A percentile compares a stretch with the other conserved stretches of the same genome.
phyloP scores from a whole-genome alignment of 1,140 invertebrate species.

The Trichomalopsis sarcophagae region DNA sequence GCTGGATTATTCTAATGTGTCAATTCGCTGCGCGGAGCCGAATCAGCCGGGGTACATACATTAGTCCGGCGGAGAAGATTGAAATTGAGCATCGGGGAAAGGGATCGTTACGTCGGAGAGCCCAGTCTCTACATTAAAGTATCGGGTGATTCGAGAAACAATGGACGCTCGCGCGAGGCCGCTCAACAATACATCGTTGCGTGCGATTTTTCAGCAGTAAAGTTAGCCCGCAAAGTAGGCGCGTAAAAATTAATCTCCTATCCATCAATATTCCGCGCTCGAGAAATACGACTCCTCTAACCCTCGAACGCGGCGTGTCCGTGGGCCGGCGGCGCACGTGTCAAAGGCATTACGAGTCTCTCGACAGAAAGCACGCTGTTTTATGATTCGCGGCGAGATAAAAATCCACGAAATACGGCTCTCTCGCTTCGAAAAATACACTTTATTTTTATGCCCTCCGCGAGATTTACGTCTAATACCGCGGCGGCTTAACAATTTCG shows the following conservation, averaged over 20 bases:
- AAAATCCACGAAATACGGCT: conserved; percentile 33
- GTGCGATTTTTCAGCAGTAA: conserved; percentile 5
- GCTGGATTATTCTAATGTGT: not conserved
- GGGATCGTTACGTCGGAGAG: not conserved
- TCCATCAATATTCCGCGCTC: not conserved
- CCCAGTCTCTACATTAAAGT: not conserved
- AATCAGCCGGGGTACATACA: not conserved
- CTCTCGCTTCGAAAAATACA: not conserved
- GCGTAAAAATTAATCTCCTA: conserved; percentile 37
- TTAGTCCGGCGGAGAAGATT: not conserved
- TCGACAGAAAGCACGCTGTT: conserved; percentile 30
- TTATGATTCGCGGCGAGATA: conserved; percentile 38
- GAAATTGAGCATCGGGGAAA: not conserved
- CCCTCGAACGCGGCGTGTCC: not conserved
- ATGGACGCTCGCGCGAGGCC: not conserved
- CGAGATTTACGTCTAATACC: too few relatives aligned
- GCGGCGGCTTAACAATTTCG: too few relatives aligned
- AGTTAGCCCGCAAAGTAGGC: not conserved
- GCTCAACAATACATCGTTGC: not conserved
- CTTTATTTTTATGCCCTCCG: not conserved
- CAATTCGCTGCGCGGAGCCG: not conserved
- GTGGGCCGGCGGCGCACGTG: not conserved
- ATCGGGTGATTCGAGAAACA: not conserved
- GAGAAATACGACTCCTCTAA: conserved; percentile 15
- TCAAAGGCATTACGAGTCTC: conserved; percentile 36